These are phyloP conservation scores for Nemapogon koenigi DNA, from an alignment of 2,888 invertebrate species.

Conservation along the genomic window DNA sequence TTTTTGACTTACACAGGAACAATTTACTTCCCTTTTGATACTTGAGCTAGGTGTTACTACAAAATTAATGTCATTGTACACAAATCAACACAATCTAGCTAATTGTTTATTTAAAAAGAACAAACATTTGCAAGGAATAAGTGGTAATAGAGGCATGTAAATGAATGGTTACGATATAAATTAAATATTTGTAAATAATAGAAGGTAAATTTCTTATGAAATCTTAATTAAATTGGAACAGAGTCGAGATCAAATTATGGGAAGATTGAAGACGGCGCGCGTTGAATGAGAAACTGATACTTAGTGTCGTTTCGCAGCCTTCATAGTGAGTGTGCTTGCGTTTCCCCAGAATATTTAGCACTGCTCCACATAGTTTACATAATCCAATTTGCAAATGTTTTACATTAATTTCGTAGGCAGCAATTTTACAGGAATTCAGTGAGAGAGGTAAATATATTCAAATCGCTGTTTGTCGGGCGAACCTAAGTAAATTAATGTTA, in stretches of 20 bases:
- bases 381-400: slow-evolving; percentile 39
- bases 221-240: slow-evolving; percentile 3
- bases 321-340: neutral
- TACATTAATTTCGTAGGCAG: slow-evolving; percentile 32
- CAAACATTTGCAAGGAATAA: too few species aligned
- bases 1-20: slow-evolving; percentile 25
- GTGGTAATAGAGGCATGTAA: too few species aligned
- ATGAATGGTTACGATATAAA: too few species aligned
- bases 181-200: too few species aligned
- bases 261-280: slow-evolving; percentile 5
- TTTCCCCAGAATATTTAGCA: slow-evolving; percentile 24
- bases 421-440: slow-evolving; percentile 35
- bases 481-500: slow-evolving; percentile 38
- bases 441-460: slow-evolving; percentile 35
- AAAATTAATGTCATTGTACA: slow-evolving; percentile 21
- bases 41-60: slow-evolving; percentile 19
- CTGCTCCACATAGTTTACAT: slow-evolving; percentile 32
- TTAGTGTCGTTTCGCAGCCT: slow-evolving; percentile 1
- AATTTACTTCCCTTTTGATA: slow-evolving; percentile 24
- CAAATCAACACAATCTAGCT: neutral
- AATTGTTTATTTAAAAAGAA: neutral
- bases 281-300: slow-evolving; percentile 2
- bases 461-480: slow-evolving; percentile 29
- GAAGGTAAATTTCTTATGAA: too few species aligned
- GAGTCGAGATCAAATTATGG: neutral